Base-by-base conservation (phyloP, 1,140 invertebrate genomes). In the Antheraea pernyi region DNA sequence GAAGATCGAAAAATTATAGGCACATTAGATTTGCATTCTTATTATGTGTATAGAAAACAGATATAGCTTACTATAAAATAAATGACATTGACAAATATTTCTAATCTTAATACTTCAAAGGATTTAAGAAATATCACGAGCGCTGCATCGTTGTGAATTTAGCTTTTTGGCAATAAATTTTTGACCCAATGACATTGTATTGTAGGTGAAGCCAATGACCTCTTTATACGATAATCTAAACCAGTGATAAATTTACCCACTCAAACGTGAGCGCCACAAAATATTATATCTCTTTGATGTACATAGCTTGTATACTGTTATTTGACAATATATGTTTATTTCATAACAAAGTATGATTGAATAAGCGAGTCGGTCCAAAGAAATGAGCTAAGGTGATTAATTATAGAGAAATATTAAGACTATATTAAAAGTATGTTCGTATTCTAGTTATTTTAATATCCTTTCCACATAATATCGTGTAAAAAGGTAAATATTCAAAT, bases 171-270 rank as follows among this genome's bases (percentile, higher is more conserved):
- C 46, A n/a, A 16, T 53, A 53, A 2, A 11, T 16, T 53, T 53
- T 16, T 53, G 46, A 37, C 61, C 61, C 30, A 63, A 19, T 63
- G 61, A 63, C 61, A 63, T 63, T n/a, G 61, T 30, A 63, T 63
- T 63, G 16, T 53, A 53, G 13, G 61, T n/a, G 19, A 19, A 37
- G 61, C 19, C 30, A 63, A 63, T 36, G 61, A 10, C 30, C 61
- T 37, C 61, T 10, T 63, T 18, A 37, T 53, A 53, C 0, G 46
- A 53, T 53, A 13, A 53, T 13, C 46, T 53, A 53, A 53, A 16
- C 46, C 46, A 53, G 16, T 53, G 46, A 53, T 11, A 53, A 53
- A 53, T 53, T 9, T 53, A 53, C 11, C 16, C 46, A 53, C 13
- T 53, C 11, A 53, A 53, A 6, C 46, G 13, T 16, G 39, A 42